Evolutionary conservation across 2,888 invertebrate species (phyloP), one percentile per base, ranked within the genome.

Genomic region (Lithophane semibrunnea): DNA sequence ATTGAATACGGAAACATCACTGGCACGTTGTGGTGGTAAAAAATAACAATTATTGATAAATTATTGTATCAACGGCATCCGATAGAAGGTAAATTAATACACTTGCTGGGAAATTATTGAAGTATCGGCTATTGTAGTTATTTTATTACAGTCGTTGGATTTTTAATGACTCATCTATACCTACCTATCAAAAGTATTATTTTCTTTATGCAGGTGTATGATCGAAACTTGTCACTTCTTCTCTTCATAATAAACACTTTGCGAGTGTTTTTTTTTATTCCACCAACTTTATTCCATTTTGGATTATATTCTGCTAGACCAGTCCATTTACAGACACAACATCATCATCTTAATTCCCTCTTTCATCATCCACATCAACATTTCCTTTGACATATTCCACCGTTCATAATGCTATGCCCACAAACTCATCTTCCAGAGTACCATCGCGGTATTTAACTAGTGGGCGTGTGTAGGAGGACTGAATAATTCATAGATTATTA

Each of bases 381-480:
- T 44, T 78, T 64, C 18, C 18, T 44, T 63, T 12, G 2, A 24
- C 1, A 56, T 44, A 24, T 60, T 42, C 67, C 58, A 80, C 9
- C 12, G 10, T 70, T 61, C 52, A 16, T 21, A 42, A 82, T 8
- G 24, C 24, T 44, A 54, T 64, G 1, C n/a, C 16, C 1, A 72
- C 70, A 79, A 54, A 58, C 74, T 61, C 61, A 75, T 78, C 69
- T 60, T 13, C 63, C 12, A n/a, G 54, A 82, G 71, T 63, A 47
- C 67, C 78, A 63, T 64, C 74, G 10, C 42, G 70, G 73, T 84
- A 86, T 78, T 79, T 65, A 70, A 29, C 42, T 0, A 21, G 85
- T 86, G 77, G 87, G 86, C 66, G 87, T 86, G 87, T 82, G 86
- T 86, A 86, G 86, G 86, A 69, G 85, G 73, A 49, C 69, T 79